Conservation (phyloP, 2,797 vertebrate genomes). For the Macropodus opercularis region DNA sequence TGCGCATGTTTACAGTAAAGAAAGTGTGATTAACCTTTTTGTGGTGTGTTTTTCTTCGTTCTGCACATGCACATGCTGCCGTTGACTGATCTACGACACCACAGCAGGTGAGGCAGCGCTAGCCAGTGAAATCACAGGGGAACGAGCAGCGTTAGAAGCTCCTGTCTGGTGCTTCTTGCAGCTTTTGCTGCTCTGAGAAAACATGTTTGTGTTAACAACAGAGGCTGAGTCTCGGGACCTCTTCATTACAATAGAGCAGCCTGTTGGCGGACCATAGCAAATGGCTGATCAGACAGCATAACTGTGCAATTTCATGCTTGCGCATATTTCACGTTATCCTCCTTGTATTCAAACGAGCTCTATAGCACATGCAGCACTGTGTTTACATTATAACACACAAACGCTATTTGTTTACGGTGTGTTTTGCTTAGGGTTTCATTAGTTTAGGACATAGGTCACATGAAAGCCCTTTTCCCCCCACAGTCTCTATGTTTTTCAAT, state of each 20-base stretch:
- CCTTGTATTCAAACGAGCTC: constrained; percentile 55
- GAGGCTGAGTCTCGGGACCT: constrained; percentile 69
- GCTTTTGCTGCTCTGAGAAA: constrained; percentile 81
- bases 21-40: constrained; percentile 35
- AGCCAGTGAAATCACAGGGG: constrained; percentile 11
- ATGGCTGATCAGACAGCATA: constrained; percentile 52
- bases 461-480: constrained; percentile 64
- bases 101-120: constrained; percentile 37
- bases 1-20: constrained; percentile 39
- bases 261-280: constrained; percentile 59
- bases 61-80: background rate
- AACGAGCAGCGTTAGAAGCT: constrained; percentile 22
- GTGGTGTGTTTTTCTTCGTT: background rate
- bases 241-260: constrained; percentile 69
- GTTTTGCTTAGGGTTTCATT: constrained; percentile 21
- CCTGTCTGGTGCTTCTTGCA: constrained; percentile 76
- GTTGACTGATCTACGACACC: constrained; percentile 16
- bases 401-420: constrained; percentile 2
- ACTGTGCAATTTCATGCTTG: constrained; percentile 67
- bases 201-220: constrained; percentile 73
- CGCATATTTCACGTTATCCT: constrained; percentile 38
- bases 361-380: constrained; percentile 3
- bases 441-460: constrained; percentile 46
- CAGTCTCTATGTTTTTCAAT: constrained; percentile 50
- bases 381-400: background rate